These are phyloP conservation scores for Hyles lineata DNA, from an alignment of 2,888 invertebrate genomes.

Conservation along the genomic window DNA sequence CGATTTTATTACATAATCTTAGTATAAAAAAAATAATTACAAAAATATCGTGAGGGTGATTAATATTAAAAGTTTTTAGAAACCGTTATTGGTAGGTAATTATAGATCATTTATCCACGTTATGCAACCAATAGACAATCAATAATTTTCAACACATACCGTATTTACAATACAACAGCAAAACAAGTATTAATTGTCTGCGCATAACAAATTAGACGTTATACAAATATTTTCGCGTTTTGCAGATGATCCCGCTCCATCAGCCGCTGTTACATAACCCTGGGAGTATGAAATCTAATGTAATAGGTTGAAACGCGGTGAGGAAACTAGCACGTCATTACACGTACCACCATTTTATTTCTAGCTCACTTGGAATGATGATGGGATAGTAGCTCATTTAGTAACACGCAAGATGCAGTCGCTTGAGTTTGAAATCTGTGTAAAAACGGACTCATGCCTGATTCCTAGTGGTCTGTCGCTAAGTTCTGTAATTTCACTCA, in stretches of 20 bases:
- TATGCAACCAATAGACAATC: background rate
- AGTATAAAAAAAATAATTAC: background rate
- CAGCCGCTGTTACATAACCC: background rate
- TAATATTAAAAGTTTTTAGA: background rate
- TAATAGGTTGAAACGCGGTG: conserved; percentile 8
- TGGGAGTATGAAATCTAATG: conserved; percentile 13
- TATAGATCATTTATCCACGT: background rate
- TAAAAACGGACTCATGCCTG: background rate
- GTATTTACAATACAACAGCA: too few species aligned
- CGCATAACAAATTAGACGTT: background rate
- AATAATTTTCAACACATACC: too few species aligned
- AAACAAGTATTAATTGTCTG: background rate
- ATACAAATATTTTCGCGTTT: conserved; percentile 2
- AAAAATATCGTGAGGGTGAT: background rate
- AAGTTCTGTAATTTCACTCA: too few species aligned
- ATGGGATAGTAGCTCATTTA: background rate
- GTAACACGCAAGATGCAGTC: conserved; percentile 1
- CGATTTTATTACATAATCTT: too few species aligned
- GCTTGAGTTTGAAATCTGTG: background rate
- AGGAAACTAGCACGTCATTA: conserved; percentile 2
- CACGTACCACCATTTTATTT: conserved; percentile 17
- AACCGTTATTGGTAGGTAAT: background rate
- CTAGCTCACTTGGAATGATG: conserved; percentile 1
- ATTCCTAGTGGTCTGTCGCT: too few species aligned
- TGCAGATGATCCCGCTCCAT: background rate